phyloP scores from a whole-genome alignment of 2,797 vertebrate species.

The Acanthopagrus latus region DNA sequence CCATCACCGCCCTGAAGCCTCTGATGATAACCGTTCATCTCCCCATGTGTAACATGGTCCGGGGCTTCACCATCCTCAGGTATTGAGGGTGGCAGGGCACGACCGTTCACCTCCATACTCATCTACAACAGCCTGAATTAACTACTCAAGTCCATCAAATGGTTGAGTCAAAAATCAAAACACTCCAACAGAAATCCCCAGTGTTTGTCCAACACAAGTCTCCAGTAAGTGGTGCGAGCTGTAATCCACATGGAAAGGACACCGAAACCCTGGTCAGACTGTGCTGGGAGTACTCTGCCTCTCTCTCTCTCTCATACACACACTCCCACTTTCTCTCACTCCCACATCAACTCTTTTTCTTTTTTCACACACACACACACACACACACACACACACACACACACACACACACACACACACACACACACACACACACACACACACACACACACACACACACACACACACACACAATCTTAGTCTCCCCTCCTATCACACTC shows the following conservation, averaged over 20 bases:
- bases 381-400: conserved; percentile 41
- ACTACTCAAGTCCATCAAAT: conserved; percentile 12
- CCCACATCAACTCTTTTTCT: conserved; percentile 57
- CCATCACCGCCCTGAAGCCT: conserved; percentile 70
- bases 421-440: background rate
- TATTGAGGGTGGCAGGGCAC: conserved; percentile 81
- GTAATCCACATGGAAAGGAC: conserved; percentile 55
- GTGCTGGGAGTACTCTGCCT: conserved; percentile 66
- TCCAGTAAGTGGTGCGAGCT: conserved; percentile 24
- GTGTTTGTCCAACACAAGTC: conserved; percentile 4
- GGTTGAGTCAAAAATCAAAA: background rate
- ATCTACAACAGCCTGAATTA: background rate
- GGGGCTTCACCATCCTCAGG: conserved; percentile 88
- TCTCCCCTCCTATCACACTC: conserved; percentile 72
- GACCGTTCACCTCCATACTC: conserved; percentile 84
- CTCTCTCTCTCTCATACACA: conserved; percentile 46
- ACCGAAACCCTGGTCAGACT: conserved; percentile 71
- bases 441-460: conserved; percentile 5
- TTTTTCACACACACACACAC: conserved; percentile 5
- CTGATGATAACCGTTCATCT: conserved; percentile 75
- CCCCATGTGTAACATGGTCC: conserved; percentile 56
- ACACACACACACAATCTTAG: conserved; percentile 28
- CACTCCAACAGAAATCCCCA: conserved; percentile 28
- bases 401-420: no score
- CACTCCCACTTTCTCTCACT: conserved; percentile 72